A percentile compares a stretch with the other conserved stretches of the same genome.
These are phyloP conservation scores for Catamblyrhynchus diadema DNA, from an alignment of 2,797 vertebrate genomes.

Conservation along the genomic window DNA sequence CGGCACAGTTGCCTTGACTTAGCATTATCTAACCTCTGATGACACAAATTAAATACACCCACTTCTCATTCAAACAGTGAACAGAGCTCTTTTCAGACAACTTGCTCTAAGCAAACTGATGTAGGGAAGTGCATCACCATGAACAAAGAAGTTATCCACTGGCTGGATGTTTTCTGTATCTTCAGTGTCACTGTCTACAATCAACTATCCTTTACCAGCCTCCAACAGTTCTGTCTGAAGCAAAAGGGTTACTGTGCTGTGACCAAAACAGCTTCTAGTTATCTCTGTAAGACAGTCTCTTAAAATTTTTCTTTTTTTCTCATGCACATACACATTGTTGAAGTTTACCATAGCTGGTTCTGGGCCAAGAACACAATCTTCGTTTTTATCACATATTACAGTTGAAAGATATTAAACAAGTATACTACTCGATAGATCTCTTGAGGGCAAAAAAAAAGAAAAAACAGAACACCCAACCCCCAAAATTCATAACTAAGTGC, in stretches of 20 bases:
- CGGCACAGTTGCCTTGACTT: background rate
- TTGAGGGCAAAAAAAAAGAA: background rate
- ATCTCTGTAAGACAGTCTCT: background rate
- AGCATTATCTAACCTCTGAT: conserved; percentile 38
- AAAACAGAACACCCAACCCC: background rate
- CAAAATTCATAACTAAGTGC: background rate
- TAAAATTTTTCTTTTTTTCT: background rate
- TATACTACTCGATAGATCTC: background rate
- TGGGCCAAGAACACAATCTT: background rate
- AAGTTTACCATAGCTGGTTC: background rate
- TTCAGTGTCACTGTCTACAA: background rate
- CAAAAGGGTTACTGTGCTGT: background rate
- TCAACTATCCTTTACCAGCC: background rate
- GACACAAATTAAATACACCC: conserved; percentile 36
- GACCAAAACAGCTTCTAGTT: background rate
- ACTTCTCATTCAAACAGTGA: background rate
- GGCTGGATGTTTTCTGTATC: background rate
- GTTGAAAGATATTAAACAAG: background rate
- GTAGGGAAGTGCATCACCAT: background rate
- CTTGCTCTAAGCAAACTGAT: background rate
- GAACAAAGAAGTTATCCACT: background rate
- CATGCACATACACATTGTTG: background rate
- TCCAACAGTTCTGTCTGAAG: background rate
- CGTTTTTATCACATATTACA: background rate
- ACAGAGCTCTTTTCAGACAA: background rate